These are phyloP conservation scores for Andrena dorsata DNA, from an alignment of 2,888 invertebrate species.

Conservation along the genomic window DNA sequence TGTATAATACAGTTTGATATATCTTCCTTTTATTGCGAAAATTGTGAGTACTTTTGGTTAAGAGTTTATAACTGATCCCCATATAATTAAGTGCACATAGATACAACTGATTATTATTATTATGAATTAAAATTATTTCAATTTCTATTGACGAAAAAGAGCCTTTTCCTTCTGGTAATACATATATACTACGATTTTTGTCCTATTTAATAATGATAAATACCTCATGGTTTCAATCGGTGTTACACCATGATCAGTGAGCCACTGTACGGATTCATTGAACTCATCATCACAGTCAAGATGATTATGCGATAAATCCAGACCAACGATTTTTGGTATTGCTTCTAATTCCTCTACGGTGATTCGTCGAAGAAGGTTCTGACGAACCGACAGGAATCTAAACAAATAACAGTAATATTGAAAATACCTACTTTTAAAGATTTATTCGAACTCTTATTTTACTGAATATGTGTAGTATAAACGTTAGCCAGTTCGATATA, in stretches of 20 bases:
- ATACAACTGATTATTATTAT: neutral
- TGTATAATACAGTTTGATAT: no score
- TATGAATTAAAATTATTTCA: neutral
- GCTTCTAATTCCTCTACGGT: conserved; percentile 87
- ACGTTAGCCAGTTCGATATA: neutral
- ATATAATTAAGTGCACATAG: neutral
- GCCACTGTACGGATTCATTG: conserved; percentile 88
- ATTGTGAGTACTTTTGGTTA: no score
- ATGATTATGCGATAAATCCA: conserved; percentile 89
- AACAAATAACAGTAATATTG: conserved; percentile 2
- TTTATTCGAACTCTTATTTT: neutral
- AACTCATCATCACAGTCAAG: conserved; percentile 90
- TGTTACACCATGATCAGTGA: conserved; percentile 87
- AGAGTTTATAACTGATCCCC: no score
- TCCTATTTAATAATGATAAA: neutral
- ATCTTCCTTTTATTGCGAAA: no score
- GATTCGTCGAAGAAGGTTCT: conserved; percentile 83
- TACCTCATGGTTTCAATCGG: conserved; percentile 84
- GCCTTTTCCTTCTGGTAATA: neutral
- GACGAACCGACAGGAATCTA: conserved; percentile 81
- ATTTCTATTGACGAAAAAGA: no score
- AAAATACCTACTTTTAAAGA: neutral
- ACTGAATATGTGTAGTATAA: neutral
- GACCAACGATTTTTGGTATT: conserved; percentile 86
- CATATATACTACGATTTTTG: neutral